Base-by-base conservation (phyloP, 2,888 invertebrate species). In the Odontomyia ornata region DNA sequence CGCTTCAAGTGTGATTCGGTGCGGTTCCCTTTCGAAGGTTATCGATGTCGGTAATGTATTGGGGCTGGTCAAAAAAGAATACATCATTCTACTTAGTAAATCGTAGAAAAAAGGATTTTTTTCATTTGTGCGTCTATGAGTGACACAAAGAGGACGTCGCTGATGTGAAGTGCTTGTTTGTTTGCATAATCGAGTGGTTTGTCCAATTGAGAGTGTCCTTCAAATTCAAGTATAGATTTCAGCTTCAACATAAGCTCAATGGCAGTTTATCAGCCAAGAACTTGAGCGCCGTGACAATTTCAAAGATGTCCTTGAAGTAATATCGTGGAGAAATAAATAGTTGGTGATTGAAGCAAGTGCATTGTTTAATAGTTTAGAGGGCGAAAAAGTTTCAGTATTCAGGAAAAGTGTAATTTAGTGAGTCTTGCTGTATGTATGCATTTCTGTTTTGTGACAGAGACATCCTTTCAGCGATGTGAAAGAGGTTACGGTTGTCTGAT, bases 1-100 rank as follows among this genome's bases (percentile, higher is more conserved):
- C 76, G 76, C 18, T 76, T 47, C 43, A 76, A 65, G 23, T 65
- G 76, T 65, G 56, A 47, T 25, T 65, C 60, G 60, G 47, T 46
- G 46, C 69, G 69, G 69, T 69, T 30, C 46, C 30, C 23, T 13
- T 57, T 57, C 28, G 43, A 23, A 69, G 46, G 69, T 18, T 69
- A 23, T 27, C 9, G 46, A 18, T 2, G 60, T 65, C 67, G 76
- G 27, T 76, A 27, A 76, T 76, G 28, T 52, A 52, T 52, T 64
- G 47, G 21, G 47, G 28, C 30, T 30, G 52, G 23, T 75, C 28
- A 11, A 43, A 23, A 71, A 27, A 27, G 25, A 18, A 18, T n/a
- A n/a, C n/a, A 47, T 21, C 21, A 15, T 75, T 36, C 15, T 25
- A 15, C 13, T 9, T 15, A 9, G 3, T 52, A 52, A 52, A 52